These are phyloP conservation scores for Mobula hypostoma DNA, from an alignment of 2,113 vertebrate genomes.

Conservation along the genomic window DNA sequence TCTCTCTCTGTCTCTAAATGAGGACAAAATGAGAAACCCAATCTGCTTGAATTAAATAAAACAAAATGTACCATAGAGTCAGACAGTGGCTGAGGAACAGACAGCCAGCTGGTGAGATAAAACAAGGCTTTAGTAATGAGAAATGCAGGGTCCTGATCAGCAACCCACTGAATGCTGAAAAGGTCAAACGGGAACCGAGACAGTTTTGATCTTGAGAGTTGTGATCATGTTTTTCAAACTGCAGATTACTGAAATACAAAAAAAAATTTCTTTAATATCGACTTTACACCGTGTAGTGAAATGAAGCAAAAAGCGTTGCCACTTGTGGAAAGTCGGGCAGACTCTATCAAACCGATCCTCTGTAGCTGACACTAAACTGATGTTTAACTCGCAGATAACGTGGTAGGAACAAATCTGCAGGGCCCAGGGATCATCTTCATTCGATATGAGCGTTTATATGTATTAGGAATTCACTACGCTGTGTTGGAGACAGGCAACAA, in stretches of 20 bases:
- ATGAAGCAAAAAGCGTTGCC: not conserved
- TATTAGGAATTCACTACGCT: no score
- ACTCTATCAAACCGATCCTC: not conserved
- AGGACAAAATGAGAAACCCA: not conserved
- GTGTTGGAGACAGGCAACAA: no score
- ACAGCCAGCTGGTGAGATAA: conserved; percentile 1
- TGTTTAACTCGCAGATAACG: not conserved
- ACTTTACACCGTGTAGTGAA: not conserved
- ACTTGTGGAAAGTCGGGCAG: not conserved
- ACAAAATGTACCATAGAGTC: not conserved
- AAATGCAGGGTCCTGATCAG: not conserved
- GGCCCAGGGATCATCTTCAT: no score
- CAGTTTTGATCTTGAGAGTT: not conserved
- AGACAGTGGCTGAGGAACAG: not conserved
- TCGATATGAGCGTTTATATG: no score
- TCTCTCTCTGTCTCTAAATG: not conserved
- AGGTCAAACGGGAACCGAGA: not conserved
- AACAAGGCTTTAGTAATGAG: conserved; percentile 12
- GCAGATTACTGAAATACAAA: not conserved
- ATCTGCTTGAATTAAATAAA: conserved; percentile 10
- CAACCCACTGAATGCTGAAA: not conserved
- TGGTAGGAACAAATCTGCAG: not conserved
- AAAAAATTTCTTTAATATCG: not conserved
- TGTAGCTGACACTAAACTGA: not conserved
- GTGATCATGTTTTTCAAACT: not conserved